Evolutionary conservation across 2,888 invertebrate species (phyloP).

Genomic region (Trissolcus brochymenae): DNA sequence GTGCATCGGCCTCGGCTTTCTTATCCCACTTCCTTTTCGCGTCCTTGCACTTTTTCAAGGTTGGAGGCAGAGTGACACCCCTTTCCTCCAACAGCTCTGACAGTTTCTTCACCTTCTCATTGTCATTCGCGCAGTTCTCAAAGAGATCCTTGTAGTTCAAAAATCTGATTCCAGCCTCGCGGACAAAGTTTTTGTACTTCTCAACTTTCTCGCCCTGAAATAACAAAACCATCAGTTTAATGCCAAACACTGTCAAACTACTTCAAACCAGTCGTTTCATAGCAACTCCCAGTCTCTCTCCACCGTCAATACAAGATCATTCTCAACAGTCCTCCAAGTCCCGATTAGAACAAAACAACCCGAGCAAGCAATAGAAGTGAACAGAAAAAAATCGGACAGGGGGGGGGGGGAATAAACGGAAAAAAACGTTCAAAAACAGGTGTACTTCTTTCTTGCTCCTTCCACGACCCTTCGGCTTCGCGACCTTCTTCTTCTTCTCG

Average conservation of each 20-base stretch:
- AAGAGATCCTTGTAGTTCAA: conserved; percentile 66
- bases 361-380: too few species aligned
- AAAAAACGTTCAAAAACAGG: not conserved
- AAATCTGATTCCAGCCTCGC: conserved; percentile 66
- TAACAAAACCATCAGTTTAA: conserved; percentile 5
- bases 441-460: conserved; percentile 33
- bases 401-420: too few species aligned
- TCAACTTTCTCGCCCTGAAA: conserved; percentile 64
- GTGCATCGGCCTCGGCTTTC: conserved; percentile 63
- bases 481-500: too few species aligned
- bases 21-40: conserved; percentile 63
- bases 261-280: not conserved
- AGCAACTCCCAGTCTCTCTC: not conserved
- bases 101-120: conserved; percentile 63
- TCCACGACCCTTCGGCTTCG: conserved; percentile 47
- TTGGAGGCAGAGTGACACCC: conserved; percentile 67
- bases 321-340: too few species aligned
- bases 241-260: not conserved
- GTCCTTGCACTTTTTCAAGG: conserved; percentile 68
- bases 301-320: too few species aligned
- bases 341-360: too few species aligned
- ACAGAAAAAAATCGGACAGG: not conserved
- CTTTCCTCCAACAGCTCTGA: conserved; percentile 66
- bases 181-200: conserved; percentile 65
- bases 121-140: conserved; percentile 64